These are phyloP conservation scores for Hecatera dysodea DNA, from an alignment of 2,888 invertebrate genomes.

Conservation along the genomic window DNA sequence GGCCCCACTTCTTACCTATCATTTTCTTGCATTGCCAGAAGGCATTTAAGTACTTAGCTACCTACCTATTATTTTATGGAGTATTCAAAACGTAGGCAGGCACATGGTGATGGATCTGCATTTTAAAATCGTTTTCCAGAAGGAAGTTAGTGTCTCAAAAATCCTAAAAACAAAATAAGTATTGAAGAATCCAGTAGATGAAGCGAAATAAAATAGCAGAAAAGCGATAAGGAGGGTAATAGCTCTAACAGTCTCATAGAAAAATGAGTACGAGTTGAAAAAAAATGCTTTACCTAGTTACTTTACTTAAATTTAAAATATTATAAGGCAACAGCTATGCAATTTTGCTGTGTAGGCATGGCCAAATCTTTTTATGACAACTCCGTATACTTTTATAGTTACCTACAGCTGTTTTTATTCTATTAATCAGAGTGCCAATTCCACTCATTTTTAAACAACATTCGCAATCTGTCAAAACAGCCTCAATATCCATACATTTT, in stretches of 20 bases:
- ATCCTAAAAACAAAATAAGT: too few relatives aligned
- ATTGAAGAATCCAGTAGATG: too few relatives aligned
- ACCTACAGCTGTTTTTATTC: neutral
- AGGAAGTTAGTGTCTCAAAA: too few relatives aligned
- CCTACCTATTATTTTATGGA: neutral
- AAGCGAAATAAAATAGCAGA: too few relatives aligned
- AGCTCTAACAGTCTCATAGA: neutral
- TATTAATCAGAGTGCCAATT: neutral
- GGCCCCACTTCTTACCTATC: too few relatives aligned
- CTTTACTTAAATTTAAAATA: neutral
- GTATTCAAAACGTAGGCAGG: neutral
- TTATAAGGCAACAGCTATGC: neutral
- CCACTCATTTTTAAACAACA: too few relatives aligned
- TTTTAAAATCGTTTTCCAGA: slow-evolving; percentile 8
- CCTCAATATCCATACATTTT: too few relatives aligned
- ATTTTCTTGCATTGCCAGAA: too few relatives aligned
- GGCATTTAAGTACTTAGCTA: too few relatives aligned
- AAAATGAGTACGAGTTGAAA: neutral
- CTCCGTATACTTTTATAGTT: neutral
- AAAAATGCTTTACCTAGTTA: neutral
- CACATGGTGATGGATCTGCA: neutral
- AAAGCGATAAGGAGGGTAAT: too few relatives aligned
- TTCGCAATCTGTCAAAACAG: too few relatives aligned
- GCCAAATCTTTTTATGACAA: neutral
- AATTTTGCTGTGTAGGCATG: neutral